These are phyloP conservation scores for Heliconius ismenius DNA, from an alignment of 2,888 invertebrate genomes.

Conservation along the genomic window DNA sequence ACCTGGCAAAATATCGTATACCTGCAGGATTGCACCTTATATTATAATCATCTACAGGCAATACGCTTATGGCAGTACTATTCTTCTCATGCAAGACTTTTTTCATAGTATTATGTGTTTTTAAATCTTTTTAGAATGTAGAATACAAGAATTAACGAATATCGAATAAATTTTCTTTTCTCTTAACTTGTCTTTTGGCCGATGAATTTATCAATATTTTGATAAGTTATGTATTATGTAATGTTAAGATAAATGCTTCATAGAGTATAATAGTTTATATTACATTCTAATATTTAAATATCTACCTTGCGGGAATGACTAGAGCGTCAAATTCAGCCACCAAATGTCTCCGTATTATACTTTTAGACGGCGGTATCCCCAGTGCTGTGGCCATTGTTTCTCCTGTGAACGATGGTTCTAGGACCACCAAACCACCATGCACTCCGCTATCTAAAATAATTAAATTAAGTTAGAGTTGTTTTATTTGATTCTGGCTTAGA, in stretches of 20 bases:
- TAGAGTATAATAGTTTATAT: slow-evolving; percentile 20
- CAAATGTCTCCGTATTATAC: slow-evolving; percentile 95
- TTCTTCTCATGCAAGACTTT: slow-evolving; percentile 62
- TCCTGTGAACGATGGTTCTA: slow-evolving; percentile 96
- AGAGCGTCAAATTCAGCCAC: slow-evolving; percentile 95
- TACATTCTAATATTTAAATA: slow-evolving; percentile 30
- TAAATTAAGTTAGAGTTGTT: slow-evolving; percentile 12
- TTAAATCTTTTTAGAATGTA: slow-evolving; percentile 31
- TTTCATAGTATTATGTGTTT: slow-evolving; percentile 43
- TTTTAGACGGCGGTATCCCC: slow-evolving; percentile 95
- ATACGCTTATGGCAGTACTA: slow-evolving; percentile 62
- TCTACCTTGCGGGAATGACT: slow-evolving; percentile 94
- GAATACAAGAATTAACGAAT: slow-evolving; percentile 28
- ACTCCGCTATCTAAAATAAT: slow-evolving; percentile 91
- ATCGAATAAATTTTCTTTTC: slow-evolving; percentile 36
- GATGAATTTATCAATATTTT: slow-evolving; percentile 26
- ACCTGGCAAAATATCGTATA: slow-evolving; percentile 93
- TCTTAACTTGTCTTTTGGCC: slow-evolving; percentile 12
- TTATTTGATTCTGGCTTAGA: background rate
- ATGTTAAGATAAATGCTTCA: slow-evolving; percentile 24
- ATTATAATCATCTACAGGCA: slow-evolving; percentile 81
- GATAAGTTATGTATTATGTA: slow-evolving; percentile 19
- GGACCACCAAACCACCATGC: slow-evolving; percentile 95
- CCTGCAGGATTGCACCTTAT: slow-evolving; percentile 83
- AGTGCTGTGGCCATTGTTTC: slow-evolving; percentile 97